Conservation (phyloP, 2,113 vertebrate species). For the Sorex fumeus region DNA sequence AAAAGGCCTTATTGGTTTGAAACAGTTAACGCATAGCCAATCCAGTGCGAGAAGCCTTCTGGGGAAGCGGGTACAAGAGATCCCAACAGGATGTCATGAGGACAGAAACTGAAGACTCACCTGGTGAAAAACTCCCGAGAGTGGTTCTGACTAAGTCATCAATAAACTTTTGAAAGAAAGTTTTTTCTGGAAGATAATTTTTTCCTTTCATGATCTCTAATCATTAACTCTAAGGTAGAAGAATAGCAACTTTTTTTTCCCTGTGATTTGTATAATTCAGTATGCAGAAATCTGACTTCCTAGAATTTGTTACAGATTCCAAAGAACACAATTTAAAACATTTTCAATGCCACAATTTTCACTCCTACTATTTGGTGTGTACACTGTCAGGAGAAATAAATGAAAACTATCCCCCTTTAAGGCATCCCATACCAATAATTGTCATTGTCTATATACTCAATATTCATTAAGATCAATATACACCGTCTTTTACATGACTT, state of each 20-base stretch:
- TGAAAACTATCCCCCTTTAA: conserved; percentile 15
- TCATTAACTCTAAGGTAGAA: conserved; percentile 8
- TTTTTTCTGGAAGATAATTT: too few relatives aligned
- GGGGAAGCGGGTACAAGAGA: not conserved
- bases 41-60: not conserved
- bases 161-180: not conserved
- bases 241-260: conserved; percentile 44
- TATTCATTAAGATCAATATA: conserved; percentile 43
- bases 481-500: conserved; percentile 19
- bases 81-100: not conserved
- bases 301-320: conserved; percentile 8
- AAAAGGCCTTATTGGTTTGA: too few relatives aligned
- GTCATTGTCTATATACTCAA: conserved; percentile 21
- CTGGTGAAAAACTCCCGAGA: conserved; percentile 8
- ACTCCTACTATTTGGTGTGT: conserved; percentile 46
- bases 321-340: conserved; percentile 23
- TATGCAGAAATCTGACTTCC: conserved; percentile 6
- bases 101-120: not conserved
- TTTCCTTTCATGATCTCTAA: not conserved
- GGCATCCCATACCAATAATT: not conserved
- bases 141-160: not conserved
- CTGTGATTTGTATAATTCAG: not conserved
- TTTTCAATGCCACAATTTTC: conserved; percentile 23
- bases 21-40: not conserved
- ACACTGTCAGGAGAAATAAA: conserved; percentile 35